A percentile compares a stretch with the other conserved stretches of the same genome.
phyloP scores from a whole-genome alignment of 2,888 invertebrate species.

The Tipula vernalis region DNA sequence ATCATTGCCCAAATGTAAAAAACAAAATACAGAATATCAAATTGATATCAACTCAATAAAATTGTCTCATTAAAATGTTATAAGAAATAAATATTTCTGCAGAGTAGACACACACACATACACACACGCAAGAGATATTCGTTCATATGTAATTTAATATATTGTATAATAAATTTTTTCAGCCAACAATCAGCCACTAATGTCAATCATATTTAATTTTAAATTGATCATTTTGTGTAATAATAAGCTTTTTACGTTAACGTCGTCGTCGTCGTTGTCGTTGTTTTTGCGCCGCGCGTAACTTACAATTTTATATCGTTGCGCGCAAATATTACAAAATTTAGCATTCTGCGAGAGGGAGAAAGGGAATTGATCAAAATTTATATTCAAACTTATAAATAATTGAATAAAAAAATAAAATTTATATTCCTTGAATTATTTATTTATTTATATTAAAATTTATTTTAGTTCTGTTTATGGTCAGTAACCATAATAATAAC shows the following conservation, averaged over 20 bases:
- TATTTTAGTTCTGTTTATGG: not conserved
- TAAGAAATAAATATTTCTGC: not conserved
- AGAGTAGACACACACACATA: not conserved
- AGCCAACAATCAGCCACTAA: not conserved
- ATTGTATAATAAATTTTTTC: not conserved
- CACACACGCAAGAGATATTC: too few relatives aligned
- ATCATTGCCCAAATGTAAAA: not conserved
- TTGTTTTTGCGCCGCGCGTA: not conserved
- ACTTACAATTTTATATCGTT: not conserved
- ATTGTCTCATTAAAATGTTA: not conserved
- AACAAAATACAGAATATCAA: not conserved
- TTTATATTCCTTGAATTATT: not conserved
- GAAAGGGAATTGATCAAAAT: not conserved
- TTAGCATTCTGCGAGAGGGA: not conserved
- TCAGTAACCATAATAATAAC: not conserved
- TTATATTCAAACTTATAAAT: not conserved
- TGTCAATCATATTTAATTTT: constrained; percentile 4
- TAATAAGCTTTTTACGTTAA: not conserved
- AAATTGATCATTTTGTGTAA: not conserved
- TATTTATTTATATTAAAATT: not conserved
- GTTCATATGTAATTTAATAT: not conserved
- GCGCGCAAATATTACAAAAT: not conserved
- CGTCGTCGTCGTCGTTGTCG: not conserved
- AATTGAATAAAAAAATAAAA: not conserved
- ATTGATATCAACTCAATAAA: not conserved